Evolutionary conservation across 2,797 vertebrate species (phyloP), one percentile per base, ranked within the genome.

Genomic region (Bradypodion ventrale): DNA sequence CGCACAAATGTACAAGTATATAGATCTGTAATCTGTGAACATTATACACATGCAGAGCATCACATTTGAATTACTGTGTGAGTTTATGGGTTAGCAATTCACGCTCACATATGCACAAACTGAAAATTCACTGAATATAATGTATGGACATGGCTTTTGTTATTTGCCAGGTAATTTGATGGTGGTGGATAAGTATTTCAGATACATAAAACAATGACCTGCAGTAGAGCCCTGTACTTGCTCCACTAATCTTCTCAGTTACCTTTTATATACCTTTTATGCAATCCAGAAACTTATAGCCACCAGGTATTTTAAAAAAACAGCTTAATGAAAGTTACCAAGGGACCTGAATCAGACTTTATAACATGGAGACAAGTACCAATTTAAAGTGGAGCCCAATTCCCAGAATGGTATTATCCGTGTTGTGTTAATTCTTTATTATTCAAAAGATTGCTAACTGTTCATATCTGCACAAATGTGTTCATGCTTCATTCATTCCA

Each of bases 381-480:
- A 89, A 90, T 93, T 87, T 91, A 87, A 92, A 91, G 88, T 91
- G 0, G 0, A 86, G 87, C 79, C 84, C 88, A 92, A 93, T 93
- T 93, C 94, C 93, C 94, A 89, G 86, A 90, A 92, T 91, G 85
- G 83, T 78, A 93, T 94, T 94, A 94, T 92, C 94, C 74, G 60
- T 83, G 89, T 87, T 87, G 89, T 91, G 89, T 92, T 95, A 94
- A 95, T 94, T 94, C 94, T 92, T 93, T 93, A 90, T 93, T 94
- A 94, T 95, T 93, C 91, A 94, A 92, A 90, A 92, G 93, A 94
- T 95, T 90, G 89, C 83, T 92, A 91, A 93, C 89, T 83, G 85
- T 90, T 93, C 90, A 60, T 92, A 95, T 92, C 93, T 92, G 87
- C 89, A 86, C 88, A 92, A 93, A 94, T 92, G 89, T 9, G 83